Percentiles rank a stretch among this genome's conserved stretches.
Conservation (phyloP, 2,888 invertebrate genomes). For the Malachius bipustulatus region DNA sequence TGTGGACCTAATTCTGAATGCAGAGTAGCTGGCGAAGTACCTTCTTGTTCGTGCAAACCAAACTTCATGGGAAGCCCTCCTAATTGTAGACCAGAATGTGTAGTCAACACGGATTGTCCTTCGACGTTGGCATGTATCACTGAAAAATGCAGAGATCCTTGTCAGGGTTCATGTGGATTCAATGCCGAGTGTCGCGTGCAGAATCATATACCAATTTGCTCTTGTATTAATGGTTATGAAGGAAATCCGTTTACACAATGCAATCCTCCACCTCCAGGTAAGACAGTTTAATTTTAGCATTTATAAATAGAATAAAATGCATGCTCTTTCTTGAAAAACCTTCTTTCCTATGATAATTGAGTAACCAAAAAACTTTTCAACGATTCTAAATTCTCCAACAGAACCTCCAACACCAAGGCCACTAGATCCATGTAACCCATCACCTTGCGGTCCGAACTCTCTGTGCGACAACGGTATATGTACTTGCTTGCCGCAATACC, state of each 20-base stretch:
- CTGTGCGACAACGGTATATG: constrained; percentile 60
- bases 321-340: too few species aligned
- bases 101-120: constrained; percentile 56
- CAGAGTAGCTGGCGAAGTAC: constrained; percentile 42
- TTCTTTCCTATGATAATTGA: too few species aligned
- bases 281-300: constrained; percentile 3
- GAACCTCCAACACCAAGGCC: constrained; percentile 24
- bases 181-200: constrained; percentile 59
- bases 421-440: constrained; percentile 57
- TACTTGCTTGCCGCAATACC: constrained; percentile 56
- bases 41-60: constrained; percentile 57
- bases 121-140: constrained; percentile 55
- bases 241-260: constrained; percentile 58
- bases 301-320: too few species aligned
- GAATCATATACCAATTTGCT: constrained; percentile 58
- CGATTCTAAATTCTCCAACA: background rate
- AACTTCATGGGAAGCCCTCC: constrained; percentile 64
- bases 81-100: constrained; percentile 62
- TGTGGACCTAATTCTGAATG: constrained; percentile 54
- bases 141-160: constrained; percentile 60
- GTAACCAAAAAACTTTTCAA: too few species aligned
- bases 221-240: constrained; percentile 45
- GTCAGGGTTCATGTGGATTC: constrained; percentile 58
- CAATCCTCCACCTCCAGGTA: constrained; percentile 37
- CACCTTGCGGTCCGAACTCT: constrained; percentile 69